These are phyloP conservation scores for Drosophila bunnanda DNA, from an alignment of 2,888 invertebrate genomes.

Conservation along the genomic window DNA sequence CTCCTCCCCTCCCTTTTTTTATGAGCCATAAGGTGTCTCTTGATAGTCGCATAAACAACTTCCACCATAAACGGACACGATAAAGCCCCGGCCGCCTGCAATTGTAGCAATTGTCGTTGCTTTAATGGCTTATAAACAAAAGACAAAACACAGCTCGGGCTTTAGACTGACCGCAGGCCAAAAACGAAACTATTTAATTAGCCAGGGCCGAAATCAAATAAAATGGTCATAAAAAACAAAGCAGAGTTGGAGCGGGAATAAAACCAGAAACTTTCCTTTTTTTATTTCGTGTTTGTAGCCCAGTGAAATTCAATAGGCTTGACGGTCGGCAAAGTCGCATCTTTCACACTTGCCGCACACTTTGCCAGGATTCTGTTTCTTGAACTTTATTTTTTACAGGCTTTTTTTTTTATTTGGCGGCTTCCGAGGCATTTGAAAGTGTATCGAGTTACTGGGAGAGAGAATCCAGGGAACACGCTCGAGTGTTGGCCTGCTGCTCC, in stretches of 20 bases:
- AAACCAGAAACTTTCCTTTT: constrained; percentile 56
- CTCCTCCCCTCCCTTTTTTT: constrained; percentile 23
- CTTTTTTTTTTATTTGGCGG: constrained; percentile 41
- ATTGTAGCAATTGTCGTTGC: constrained; percentile 69
- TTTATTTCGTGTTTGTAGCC: constrained; percentile 22
- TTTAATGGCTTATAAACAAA: constrained; percentile 68
- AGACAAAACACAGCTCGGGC: constrained; percentile 23
- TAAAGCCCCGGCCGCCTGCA: constrained; percentile 37
- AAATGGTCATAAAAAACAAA: constrained; percentile 33
- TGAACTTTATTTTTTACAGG: constrained; percentile 8
- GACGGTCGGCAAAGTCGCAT: constrained; percentile 66
- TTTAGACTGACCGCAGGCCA: constrained; percentile 58
- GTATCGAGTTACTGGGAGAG: constrained; percentile 70
- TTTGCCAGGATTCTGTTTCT: constrained; percentile 49
- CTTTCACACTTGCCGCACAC: constrained; percentile 81
- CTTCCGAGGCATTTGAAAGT: constrained; percentile 67
- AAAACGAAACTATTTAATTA: constrained; percentile 76
- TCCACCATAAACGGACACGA: constrained; percentile 38
- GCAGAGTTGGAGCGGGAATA: constrained; percentile 17
- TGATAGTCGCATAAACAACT: constrained; percentile 72
- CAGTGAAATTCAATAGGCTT: constrained; percentile 71
- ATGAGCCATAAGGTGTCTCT: constrained; percentile 67
- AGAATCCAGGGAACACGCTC: constrained; percentile 20
- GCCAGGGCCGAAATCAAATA: constrained; percentile 46
- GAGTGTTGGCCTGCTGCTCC: constrained; percentile 62